phyloP scores from a whole-genome alignment of 2,888 invertebrate species.

The Hecatera dysodea region DNA sequence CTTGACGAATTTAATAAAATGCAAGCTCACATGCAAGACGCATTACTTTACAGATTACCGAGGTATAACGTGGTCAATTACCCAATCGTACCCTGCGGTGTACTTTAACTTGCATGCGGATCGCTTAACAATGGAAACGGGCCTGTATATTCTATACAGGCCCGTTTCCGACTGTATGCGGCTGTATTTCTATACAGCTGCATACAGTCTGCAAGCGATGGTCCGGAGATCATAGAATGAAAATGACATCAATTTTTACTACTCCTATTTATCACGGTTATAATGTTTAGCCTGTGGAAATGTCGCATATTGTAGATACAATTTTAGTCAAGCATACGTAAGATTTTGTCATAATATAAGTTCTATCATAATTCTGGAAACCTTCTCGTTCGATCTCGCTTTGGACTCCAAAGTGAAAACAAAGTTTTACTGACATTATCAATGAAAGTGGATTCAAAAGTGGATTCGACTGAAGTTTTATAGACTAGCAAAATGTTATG shows the following conservation, averaged over 20 bases:
- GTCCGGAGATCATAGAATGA: too few species aligned
- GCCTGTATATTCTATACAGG: too few species aligned
- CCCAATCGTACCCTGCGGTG: too few species aligned
- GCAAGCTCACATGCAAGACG: too few species aligned
- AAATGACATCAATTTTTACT: not conserved
- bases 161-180: too few species aligned
- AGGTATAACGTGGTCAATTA: too few species aligned
- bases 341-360: not conserved
- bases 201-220: too few species aligned
- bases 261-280: not conserved
- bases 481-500: constrained; percentile 4
- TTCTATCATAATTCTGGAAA: constrained; percentile 9
- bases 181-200: too few species aligned
- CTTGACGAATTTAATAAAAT: too few species aligned
- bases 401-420: not conserved
- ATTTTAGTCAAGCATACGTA: not conserved
- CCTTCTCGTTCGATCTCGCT: not conserved
- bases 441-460: constrained; percentile 1
- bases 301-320: not conserved
- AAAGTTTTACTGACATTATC: constrained; percentile 6
- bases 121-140: too few species aligned
- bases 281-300: not conserved
- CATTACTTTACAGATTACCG: too few species aligned
- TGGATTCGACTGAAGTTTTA: not conserved
- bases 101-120: too few species aligned